These are phyloP conservation scores for Beris morrisii DNA, from an alignment of 2,888 invertebrate genomes.

Conservation along the genomic window DNA sequence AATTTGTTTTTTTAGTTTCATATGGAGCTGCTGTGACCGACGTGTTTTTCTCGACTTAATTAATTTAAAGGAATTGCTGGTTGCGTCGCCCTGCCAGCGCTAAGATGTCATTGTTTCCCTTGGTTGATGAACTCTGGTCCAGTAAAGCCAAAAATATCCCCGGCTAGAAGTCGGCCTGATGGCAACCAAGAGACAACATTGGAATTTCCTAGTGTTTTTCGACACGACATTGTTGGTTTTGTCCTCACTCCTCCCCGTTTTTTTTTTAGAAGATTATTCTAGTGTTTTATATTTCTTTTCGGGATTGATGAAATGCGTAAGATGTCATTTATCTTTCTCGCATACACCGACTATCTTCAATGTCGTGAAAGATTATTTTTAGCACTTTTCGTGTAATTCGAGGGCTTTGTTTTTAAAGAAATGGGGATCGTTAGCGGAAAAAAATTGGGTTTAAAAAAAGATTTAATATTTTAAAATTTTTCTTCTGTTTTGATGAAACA, in stretches of 20 bases:
- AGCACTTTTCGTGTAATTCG: too few species aligned
- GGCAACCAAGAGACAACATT: neutral
- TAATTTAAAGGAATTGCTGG: slow-evolving; percentile 26
- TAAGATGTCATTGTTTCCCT: too few species aligned
- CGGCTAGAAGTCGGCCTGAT: neutral
- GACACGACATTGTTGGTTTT: slow-evolving; percentile 15
- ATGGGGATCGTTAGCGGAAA: too few species aligned
- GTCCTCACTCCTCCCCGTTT: neutral
- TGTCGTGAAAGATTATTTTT: too few species aligned
- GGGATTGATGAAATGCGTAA: slow-evolving; percentile 24
- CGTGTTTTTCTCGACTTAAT: slow-evolving; percentile 20
- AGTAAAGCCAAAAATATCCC: slow-evolving; percentile 16
- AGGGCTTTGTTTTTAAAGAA: too few species aligned
- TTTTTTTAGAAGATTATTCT: neutral
- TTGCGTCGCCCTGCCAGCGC: too few species aligned
- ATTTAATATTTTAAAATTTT: too few species aligned
- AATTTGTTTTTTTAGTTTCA: neutral
- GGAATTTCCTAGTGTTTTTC: slow-evolving; percentile 19
- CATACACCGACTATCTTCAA: too few species aligned
- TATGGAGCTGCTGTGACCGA: neutral
- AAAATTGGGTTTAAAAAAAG: too few species aligned
- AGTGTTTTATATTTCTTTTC: neutral
- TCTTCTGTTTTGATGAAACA: too few species aligned
- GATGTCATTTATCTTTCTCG: slow-evolving; percentile 9
- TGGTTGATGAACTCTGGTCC: too few species aligned